Conservation (phyloP, 2,888 invertebrate genomes). For the Parnassius mnemosyne region DNA sequence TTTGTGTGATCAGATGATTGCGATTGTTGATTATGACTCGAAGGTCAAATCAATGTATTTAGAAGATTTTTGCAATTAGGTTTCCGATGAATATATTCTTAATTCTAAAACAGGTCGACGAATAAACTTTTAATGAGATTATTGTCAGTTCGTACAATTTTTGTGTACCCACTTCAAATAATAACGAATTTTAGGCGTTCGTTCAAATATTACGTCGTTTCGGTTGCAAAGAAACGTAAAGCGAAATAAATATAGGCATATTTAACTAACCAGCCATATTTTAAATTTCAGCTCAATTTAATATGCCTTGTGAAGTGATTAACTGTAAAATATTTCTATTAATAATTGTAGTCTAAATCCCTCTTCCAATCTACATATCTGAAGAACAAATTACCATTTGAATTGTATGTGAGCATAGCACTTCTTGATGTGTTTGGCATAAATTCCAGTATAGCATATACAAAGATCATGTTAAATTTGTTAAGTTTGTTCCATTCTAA, state of each 20-base stretch:
- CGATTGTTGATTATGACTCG: slow-evolving; percentile 49
- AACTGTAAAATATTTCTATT: neutral
- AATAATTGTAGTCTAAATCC: neutral
- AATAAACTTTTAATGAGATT: slow-evolving; percentile 5
- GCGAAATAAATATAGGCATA: neutral
- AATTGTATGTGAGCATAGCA: slow-evolving; percentile 3
- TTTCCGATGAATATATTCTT: slow-evolving; percentile 32
- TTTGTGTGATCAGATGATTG: slow-evolving; percentile 63
- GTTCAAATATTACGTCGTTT: slow-evolving; percentile 9
- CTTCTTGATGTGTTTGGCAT: slow-evolving; percentile 17
- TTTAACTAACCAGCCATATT: neutral
- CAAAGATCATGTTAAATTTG: slow-evolving; percentile 25
- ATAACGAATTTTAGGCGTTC: slow-evolving; percentile 4
- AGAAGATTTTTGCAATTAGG: slow-evolving; percentile 42
- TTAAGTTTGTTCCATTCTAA: too few species aligned
- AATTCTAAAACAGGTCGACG: slow-evolving; percentile 20
- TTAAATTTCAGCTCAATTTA: neutral
- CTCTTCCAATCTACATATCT: neutral
- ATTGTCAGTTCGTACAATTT: slow-evolving; percentile 8
- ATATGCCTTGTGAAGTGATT: neutral
- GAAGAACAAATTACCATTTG: slow-evolving; percentile 14
- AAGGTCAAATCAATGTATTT: slow-evolving; percentile 51
- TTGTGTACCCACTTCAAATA: slow-evolving; percentile 19
- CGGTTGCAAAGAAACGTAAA: neutral
- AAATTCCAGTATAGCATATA: slow-evolving; percentile 22